phyloP scores from a whole-genome alignment of 2,113 vertebrate genomes.

The Spermophilus dauricus region DNA sequence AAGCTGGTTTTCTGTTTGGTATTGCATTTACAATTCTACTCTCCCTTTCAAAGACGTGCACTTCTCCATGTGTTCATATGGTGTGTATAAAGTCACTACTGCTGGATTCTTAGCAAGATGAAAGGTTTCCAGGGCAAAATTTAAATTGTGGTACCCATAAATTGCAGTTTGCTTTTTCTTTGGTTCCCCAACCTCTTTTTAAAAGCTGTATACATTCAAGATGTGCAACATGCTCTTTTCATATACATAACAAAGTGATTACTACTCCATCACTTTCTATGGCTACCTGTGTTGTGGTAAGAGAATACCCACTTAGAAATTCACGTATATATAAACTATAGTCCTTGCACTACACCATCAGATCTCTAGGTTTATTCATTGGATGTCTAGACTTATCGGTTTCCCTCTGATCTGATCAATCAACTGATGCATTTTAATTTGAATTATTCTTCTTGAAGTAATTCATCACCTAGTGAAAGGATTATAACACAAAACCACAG shows the following conservation, averaged over 20 bases:
- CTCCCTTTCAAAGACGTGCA: not conserved
- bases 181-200: not conserved
- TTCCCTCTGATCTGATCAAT: not conserved
- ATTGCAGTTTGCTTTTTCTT: not conserved
- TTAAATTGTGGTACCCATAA: not conserved
- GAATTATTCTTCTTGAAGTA: not conserved
- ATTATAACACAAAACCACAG: not conserved
- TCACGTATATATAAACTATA: not conserved
- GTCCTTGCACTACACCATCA: not conserved
- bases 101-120: not conserved
- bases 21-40: not conserved
- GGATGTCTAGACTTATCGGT: too few relatives aligned
- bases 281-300: not conserved
- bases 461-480: not conserved
- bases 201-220: not conserved
- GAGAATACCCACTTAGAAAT: not conserved
- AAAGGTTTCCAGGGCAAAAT: not conserved
- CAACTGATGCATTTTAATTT: not conserved
- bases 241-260: not conserved
- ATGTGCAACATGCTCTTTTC: not conserved
- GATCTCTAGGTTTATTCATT: not conserved
- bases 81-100: not conserved
- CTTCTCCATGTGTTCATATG: not conserved
- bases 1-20: not conserved
- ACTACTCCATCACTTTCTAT: not conserved